Evolutionary conservation across 2,888 invertebrate species (phyloP).

Genomic region (Julus scanicus): DNA sequence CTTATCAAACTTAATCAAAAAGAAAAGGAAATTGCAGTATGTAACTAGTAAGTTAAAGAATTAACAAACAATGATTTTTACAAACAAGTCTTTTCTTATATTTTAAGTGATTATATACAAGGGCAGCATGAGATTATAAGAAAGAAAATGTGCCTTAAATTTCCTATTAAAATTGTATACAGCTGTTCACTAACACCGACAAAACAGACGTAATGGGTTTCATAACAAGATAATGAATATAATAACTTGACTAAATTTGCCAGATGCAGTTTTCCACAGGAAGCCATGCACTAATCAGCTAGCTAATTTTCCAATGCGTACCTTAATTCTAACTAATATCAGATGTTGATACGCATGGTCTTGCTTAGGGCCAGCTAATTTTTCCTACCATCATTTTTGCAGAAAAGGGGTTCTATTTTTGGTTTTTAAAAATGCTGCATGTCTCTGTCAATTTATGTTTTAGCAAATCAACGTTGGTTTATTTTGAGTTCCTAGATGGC

Average conservation of each 20-base stretch:
- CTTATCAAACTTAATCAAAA: no score
- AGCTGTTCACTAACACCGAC: not conserved
- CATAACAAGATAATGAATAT: not conserved
- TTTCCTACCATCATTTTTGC: not conserved
- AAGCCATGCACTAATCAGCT: not conserved
- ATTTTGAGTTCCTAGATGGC: slow-evolving; percentile 28
- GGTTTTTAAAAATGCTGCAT: not conserved
- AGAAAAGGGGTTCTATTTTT: not conserved
- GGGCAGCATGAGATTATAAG: no score
- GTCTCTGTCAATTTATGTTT: slow-evolving; percentile 32
- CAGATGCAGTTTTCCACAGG: not conserved
- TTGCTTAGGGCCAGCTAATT: not conserved
- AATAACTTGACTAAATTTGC: not conserved
- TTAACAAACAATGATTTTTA: no score
- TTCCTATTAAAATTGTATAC: not conserved
- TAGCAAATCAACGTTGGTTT: slow-evolving; percentile 40
- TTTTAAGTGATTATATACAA: no score
- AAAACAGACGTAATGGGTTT: not conserved
- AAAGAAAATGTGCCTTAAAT: not conserved
- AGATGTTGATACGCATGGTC: slow-evolving; percentile 13
- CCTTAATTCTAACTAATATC: slow-evolving; percentile 30
- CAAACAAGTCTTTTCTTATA: no score
- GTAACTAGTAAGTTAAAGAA: no score
- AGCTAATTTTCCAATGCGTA: not conserved
- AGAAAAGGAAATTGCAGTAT: no score